These are phyloP conservation scores for Holothuria leucospilota DNA, from an alignment of 53 echinoderm and acorn worm species.

Conservation along the genomic window DNA sequence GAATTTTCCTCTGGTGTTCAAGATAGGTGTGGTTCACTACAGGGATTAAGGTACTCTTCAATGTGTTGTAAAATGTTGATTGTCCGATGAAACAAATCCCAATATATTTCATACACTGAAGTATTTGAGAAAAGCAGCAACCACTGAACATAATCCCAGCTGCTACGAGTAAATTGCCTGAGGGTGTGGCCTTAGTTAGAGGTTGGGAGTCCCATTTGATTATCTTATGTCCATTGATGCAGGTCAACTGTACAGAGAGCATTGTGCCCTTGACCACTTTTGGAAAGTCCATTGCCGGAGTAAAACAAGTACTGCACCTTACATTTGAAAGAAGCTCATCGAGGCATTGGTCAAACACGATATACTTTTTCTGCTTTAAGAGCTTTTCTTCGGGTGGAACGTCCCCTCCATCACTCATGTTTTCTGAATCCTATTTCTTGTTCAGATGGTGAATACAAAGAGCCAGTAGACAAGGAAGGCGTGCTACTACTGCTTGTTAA, in stretches of 20 bases:
- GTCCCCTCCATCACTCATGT: background rate
- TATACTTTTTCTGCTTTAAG: slow-evolving; percentile 54
- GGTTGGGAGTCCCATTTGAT: slow-evolving; percentile 55
- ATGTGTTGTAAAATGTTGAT: background rate
- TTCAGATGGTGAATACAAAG: background rate
- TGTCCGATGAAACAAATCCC: slow-evolving; percentile 20
- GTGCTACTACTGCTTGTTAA: background rate
- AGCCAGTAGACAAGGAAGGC: background rate
- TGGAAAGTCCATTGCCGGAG: background rate
- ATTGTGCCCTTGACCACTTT: slow-evolving; percentile 37
- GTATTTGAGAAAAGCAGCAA: slow-evolving; percentile 10
- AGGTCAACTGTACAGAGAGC: slow-evolving; percentile 32
- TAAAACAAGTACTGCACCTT: slow-evolving; percentile 15
- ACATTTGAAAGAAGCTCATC: slow-evolving; percentile 31
- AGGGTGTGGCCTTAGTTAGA: slow-evolving; percentile 39
- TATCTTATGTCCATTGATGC: slow-evolving; percentile 43
- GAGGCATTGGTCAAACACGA: slow-evolving; percentile 63
- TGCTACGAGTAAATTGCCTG: slow-evolving; percentile 37
- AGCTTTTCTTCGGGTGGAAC: background rate
- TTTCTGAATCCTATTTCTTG: slow-evolving; percentile 5
- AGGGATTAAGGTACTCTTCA: background rate
- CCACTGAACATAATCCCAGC: slow-evolving; percentile 47
- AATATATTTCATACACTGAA: background rate
- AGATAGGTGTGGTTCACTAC: slow-evolving; percentile 16
- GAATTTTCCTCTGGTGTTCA: background rate